A percentile compares a stretch with the other conserved stretches of the same genome.
phyloP scores from a whole-genome alignment of 2,113 vertebrate genomes.

The Zosterops lateralis region DNA sequence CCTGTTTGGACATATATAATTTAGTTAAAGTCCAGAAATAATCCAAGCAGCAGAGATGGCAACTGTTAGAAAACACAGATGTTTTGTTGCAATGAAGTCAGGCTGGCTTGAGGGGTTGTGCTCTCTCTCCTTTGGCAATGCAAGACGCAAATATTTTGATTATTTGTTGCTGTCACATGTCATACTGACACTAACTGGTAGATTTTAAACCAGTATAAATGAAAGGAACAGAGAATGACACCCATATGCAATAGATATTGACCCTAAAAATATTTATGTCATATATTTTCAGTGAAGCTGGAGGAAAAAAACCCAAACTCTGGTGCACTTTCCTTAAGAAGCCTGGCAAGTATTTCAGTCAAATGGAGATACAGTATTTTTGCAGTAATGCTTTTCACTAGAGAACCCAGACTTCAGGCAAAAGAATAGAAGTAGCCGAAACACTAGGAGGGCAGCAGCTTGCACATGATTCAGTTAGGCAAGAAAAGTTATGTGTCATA shows the following conservation, averaged over 20 bases:
- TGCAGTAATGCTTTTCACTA: not conserved
- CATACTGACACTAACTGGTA: not conserved
- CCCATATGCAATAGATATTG: not conserved
- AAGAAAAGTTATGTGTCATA: not conserved
- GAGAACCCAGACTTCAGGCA: not conserved
- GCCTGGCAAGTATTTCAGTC: not conserved
- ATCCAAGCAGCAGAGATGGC: not conserved
- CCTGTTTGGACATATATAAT: rapidly evolving
- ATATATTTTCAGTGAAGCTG: not conserved
- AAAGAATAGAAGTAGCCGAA: not conserved
- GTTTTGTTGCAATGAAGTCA: not conserved
- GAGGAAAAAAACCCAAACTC: not conserved
- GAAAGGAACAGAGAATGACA: not conserved
- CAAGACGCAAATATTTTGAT: not conserved
- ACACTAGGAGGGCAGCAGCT: not conserved
- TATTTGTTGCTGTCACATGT: not conserved
- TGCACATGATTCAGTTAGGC: not conserved
- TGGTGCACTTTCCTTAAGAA: not conserved
- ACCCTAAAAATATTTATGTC: not conserved
- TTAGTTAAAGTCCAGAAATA: not conserved
- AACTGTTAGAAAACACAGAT: not conserved
- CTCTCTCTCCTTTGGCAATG: rapidly evolving
- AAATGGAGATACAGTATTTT: not conserved
- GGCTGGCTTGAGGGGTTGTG: not conserved
- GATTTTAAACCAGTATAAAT: not conserved